phyloP scores from a whole-genome alignment of 2,113 vertebrate species.

The Zosterops borbonicus region DNA sequence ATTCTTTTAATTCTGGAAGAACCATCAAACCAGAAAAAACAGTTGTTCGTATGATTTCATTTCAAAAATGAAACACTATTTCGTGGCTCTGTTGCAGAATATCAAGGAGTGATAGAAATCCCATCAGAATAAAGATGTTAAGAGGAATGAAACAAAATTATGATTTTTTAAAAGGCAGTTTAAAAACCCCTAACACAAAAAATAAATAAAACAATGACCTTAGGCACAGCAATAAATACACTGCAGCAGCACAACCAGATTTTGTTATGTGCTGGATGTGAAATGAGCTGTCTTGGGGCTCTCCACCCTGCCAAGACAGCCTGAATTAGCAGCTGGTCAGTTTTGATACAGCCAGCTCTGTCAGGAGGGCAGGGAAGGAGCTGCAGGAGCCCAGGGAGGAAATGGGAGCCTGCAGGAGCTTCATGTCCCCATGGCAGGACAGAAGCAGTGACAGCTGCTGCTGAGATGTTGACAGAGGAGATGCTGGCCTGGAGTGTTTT shows the following conservation, averaged over 20 bases:
- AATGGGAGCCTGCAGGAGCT: not conserved
- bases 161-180: not conserved
- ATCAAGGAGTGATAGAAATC: not conserved
- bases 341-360: not conserved
- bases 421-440: not conserved
- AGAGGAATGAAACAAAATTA: not conserved
- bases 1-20: not conserved
- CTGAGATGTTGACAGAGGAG: not conserved
- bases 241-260: not conserved
- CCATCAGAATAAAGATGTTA: not conserved
- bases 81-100: not conserved
- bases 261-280: not conserved
- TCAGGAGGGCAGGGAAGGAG: slow-evolving; percentile 2
- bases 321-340: not conserved
- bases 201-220: not conserved
- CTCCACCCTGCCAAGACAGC: not conserved
- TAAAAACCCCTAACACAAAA: not conserved
- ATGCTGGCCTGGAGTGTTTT: not conserved
- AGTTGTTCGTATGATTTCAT: not conserved
- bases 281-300: not conserved
- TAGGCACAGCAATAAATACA: not conserved
- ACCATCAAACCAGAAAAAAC: not conserved
- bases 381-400: not conserved
- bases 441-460: not conserved
- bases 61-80: not conserved